Conservation (phyloP, 2,113 vertebrate genomes). For the Erythrolamprus reginae region DNA sequence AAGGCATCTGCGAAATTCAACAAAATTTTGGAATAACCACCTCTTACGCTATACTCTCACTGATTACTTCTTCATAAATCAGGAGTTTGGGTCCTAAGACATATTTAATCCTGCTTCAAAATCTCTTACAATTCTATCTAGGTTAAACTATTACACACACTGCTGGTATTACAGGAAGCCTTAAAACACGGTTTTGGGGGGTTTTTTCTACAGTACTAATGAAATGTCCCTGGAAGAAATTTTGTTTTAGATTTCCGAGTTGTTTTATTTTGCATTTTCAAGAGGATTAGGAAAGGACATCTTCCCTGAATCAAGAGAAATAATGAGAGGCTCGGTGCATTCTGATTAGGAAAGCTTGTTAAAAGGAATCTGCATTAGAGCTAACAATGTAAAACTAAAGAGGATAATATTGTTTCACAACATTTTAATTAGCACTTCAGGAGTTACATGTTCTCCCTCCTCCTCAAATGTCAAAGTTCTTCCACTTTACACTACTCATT, state of each 20-base stretch:
- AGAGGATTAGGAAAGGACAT: conserved; percentile 31
- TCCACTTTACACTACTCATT: conserved; percentile 26
- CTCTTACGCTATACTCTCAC: neutral
- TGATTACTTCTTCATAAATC: neutral
- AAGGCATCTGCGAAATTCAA: neutral
- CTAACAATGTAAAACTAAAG: conserved; percentile 39
- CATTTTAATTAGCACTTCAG: conserved; percentile 51
- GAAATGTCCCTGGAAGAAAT: conserved; percentile 44
- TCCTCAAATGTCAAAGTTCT: conserved; percentile 26
- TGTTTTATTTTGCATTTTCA: conserved; percentile 44
- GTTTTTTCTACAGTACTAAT: conserved; percentile 22
- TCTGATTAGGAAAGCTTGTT: conserved; percentile 34
- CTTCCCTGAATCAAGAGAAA: conserved; percentile 37
- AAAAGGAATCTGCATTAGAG: conserved; percentile 33
- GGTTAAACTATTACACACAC: conserved; percentile 5
- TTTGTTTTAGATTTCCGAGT: conserved; percentile 9
- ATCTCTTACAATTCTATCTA: neutral
- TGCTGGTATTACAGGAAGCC: conserved; percentile 20
- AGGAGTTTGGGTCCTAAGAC: neutral
- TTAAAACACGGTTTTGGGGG: neutral
- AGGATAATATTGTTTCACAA: conserved; percentile 33
- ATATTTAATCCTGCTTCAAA: neutral
- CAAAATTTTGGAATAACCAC: neutral
- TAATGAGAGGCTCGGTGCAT: conserved; percentile 34
- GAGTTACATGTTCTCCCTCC: neutral